Conservation (phyloP, 2,888 invertebrate species). For the Limenitis camilla region DNA sequence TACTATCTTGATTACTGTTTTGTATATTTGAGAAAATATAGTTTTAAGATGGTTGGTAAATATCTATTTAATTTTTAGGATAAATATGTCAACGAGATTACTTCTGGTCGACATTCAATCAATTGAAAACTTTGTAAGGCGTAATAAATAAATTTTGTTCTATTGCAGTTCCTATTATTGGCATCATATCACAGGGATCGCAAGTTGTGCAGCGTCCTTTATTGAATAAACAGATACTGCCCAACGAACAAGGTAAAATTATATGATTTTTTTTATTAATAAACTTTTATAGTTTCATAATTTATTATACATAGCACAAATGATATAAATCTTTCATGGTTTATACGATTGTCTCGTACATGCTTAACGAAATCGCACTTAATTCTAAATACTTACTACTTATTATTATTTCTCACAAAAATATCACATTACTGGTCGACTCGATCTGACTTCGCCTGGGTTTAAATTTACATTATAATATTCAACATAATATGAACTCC, state of each 20-base stretch:
- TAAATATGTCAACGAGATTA: too few species aligned
- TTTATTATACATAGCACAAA: background rate
- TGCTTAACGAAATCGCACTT: too few species aligned
- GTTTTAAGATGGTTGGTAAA: too few species aligned
- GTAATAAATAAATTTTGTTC: background rate
- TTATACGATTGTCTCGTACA: background rate
- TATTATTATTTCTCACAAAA: too few species aligned
- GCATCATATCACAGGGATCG: constrained; percentile 64
- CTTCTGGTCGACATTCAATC: background rate
- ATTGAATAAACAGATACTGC: constrained; percentile 62
- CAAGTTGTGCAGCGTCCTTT: constrained; percentile 68
- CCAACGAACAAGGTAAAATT: constrained; percentile 70
- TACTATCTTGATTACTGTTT: too few species aligned
- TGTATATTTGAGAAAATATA: too few species aligned
- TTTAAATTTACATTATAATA: too few species aligned
- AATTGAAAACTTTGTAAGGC: background rate
- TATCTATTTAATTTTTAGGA: too few species aligned
- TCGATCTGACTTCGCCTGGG: too few species aligned
- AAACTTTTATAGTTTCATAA: background rate
- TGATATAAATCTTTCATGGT: background rate
- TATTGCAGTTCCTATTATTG: constrained; percentile 55
- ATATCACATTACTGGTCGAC: too few species aligned
- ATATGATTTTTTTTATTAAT: background rate
- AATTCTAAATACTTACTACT: too few species aligned
- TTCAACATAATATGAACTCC: too few species aligned